phyloP scores from a whole-genome alignment of 2,113 vertebrate genomes.

The western clawed frog (Xenopus tropicalis) region DNA sequence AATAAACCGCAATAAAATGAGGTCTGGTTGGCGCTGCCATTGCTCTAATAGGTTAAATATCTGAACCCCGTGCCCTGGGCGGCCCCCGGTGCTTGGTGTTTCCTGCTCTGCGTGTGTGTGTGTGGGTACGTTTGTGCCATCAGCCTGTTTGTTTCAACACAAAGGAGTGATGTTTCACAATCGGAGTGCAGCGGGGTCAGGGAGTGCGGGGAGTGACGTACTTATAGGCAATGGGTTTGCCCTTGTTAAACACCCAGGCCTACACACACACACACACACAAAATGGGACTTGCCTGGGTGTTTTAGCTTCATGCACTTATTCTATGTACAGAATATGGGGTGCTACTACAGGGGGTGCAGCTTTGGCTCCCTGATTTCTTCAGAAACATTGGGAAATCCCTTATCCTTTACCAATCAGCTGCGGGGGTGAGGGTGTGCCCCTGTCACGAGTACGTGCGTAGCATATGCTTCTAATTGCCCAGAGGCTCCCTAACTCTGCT shows the following conservation, averaged over 20 bases:
- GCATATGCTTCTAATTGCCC: no score
- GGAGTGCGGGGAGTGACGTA: constrained; percentile 10
- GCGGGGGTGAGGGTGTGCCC: not conserved
- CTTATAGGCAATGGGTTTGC: not conserved
- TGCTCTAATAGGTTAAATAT: no score
- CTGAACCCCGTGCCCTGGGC: constrained; percentile 18
- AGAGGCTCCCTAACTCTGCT: no score
- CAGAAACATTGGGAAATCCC: not conserved
- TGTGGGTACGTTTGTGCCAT: not conserved
- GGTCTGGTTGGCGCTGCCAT: no score
- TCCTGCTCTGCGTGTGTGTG: constrained; percentile 20
- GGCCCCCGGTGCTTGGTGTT: constrained; percentile 11
- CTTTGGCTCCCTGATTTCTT: not conserved
- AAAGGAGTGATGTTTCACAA: constrained; percentile 16
- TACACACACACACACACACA: not conserved
- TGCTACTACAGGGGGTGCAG: constrained; percentile 16
- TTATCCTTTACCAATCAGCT: constrained; percentile 18
- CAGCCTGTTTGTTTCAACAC: constrained; percentile 29
- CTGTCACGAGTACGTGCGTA: not conserved
- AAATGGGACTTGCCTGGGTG: no score
- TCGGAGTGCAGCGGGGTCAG: constrained; percentile 9
- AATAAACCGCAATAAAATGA: no score
- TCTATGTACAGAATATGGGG: no score
- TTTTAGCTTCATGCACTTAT: not conserved
- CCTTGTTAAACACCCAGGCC: not conserved